Conservation (phyloP, 1,140 invertebrate genomes). For the Macrotrachela quadricornifera region DNA sequence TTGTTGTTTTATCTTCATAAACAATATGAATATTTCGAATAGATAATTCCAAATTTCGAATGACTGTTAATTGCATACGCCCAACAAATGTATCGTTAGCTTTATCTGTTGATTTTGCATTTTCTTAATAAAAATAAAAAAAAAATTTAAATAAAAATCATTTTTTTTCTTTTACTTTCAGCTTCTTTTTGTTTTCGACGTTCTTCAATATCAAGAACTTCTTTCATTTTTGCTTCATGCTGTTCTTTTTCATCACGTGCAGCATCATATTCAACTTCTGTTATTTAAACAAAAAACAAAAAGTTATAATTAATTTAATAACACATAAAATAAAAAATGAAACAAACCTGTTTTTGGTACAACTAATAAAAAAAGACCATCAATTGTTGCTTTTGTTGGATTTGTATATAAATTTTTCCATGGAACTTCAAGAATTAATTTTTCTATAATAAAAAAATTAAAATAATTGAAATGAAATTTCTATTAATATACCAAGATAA, state of each 20-base stretch:
- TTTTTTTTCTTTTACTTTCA: constrained; percentile 21
- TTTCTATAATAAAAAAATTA: constrained; percentile 39
- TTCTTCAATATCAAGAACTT: constrained; percentile 49
- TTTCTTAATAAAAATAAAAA: background rate
- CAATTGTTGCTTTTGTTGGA: constrained; percentile 63
- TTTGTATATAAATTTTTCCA: constrained; percentile 90
- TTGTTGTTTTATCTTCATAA: constrained; percentile 68
- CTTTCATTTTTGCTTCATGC: constrained; percentile 50
- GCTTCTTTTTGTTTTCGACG: constrained; percentile 49
- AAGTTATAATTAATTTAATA: constrained; percentile 11
- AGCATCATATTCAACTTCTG: constrained; percentile 59
- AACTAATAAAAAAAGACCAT: constrained; percentile 64
- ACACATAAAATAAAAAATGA: no score
- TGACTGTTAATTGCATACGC: constrained; percentile 76
- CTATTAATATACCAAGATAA: no score
- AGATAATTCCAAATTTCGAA: constrained; percentile 86
- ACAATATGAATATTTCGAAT: constrained; percentile 79
- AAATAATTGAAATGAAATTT: no score
- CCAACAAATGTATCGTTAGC: constrained; percentile 73
- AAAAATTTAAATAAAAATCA: no score
- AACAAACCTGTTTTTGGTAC: constrained; percentile 65
- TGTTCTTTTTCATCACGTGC: constrained; percentile 78
- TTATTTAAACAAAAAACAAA: no score
- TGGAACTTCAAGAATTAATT: constrained; percentile 79
- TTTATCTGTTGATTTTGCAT: constrained; percentile 1